phyloP scores from a whole-genome alignment of 2,797 vertebrate genomes.

The Gephyroberyx darwinii region DNA sequence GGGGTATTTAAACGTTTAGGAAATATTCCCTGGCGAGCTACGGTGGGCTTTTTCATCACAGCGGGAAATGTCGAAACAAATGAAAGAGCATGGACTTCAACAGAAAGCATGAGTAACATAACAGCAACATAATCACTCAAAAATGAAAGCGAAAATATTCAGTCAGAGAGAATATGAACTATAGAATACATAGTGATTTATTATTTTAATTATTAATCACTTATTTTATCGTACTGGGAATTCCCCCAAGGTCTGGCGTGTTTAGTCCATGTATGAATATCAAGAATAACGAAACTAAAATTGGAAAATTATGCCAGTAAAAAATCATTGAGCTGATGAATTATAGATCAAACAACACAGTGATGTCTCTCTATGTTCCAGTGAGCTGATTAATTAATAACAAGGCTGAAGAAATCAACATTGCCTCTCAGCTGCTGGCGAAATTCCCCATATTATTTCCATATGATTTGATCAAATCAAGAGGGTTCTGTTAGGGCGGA shows the following conservation, averaged over 20 bases:
- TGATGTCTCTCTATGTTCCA: slow-evolving; percentile 36
- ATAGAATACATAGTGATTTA: slow-evolving; percentile 18
- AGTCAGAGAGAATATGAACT: slow-evolving; percentile 22
- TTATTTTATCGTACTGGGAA: slow-evolving; percentile 40
- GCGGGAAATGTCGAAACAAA: slow-evolving; percentile 25
- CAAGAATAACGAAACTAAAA: slow-evolving; percentile 35
- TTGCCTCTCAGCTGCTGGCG: slow-evolving; percentile 47
- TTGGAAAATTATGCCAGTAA: slow-evolving; percentile 62
- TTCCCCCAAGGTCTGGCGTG: slow-evolving; percentile 10
- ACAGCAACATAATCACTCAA: neutral
- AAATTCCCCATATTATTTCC: neutral
- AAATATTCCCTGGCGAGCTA: slow-evolving; percentile 25
- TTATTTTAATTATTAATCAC: slow-evolving; percentile 18
- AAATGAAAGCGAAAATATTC: slow-evolving; percentile 8
- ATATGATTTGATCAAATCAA: neutral
- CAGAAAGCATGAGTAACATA: slow-evolving; percentile 12
- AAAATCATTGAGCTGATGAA: slow-evolving; percentile 67
- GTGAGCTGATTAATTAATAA: slow-evolving; percentile 64
- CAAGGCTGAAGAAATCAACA: slow-evolving; percentile 45
- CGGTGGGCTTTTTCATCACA: slow-evolving; percentile 52
- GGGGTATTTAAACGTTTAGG: slow-evolving; percentile 17
- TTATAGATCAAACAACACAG: slow-evolving; percentile 66
- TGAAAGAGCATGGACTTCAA: neutral
- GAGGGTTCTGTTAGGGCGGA: too few species aligned
- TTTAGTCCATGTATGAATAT: slow-evolving; percentile 45